These are phyloP conservation scores for Scophthalmus maximus DNA, from an alignment of 2,113 vertebrate genomes.

Conservation along the genomic window DNA sequence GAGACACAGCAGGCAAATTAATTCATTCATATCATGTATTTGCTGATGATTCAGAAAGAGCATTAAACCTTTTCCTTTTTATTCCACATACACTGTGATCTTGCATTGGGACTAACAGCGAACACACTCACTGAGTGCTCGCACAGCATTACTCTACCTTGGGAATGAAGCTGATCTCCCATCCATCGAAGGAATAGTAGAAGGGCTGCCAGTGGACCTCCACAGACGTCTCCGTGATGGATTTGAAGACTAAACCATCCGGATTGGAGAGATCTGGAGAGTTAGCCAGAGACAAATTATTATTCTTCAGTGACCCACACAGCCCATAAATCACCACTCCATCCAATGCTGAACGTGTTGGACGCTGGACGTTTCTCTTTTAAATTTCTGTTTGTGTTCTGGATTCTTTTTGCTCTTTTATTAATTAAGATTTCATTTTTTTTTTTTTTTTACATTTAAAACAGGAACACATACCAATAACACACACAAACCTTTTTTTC, in stretches of 20 bases:
- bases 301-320: slow-evolving; percentile 57
- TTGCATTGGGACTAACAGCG: slow-evolving; percentile 6
- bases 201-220: slow-evolving; percentile 97
- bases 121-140: slow-evolving; percentile 5
- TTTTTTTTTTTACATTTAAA: no score
- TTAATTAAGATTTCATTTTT: background rate
- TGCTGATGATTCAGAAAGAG: no score
- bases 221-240: slow-evolving; percentile 93
- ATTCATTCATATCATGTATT: no score
- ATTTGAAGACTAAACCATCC: slow-evolving; percentile 93
- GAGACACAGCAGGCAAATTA: no score
- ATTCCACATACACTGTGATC: no score
- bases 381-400: slow-evolving; percentile 17
- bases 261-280: slow-evolving; percentile 92
- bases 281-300: slow-evolving; percentile 69
- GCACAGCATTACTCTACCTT: slow-evolving; percentile 84
- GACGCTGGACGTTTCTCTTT: slow-evolving; percentile 9
- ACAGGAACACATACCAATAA: no score
- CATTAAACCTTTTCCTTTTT: no score
- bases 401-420: background rate
- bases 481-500: background rate
- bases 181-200: slow-evolving; percentile 93
- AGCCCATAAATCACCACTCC: slow-evolving; percentile 69
- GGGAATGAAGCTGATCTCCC: slow-evolving; percentile 99
- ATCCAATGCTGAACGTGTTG: slow-evolving; percentile 22